A percentile compares a stretch with the other conserved stretches of the same genome.
Conservation (phyloP, 2,797 vertebrate species). For the Chromobotia macracanthus region DNA sequence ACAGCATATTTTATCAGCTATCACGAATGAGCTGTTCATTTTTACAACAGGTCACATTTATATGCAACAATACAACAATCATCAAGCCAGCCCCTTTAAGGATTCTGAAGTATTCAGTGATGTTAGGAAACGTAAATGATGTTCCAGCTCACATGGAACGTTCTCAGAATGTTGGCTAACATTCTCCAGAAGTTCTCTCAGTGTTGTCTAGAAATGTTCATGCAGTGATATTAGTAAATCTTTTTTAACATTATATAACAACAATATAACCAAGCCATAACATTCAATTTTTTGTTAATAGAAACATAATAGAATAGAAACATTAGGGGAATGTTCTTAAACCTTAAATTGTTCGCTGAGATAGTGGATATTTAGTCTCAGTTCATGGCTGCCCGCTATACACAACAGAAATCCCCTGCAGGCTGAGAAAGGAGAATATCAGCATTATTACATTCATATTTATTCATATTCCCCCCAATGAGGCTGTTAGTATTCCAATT, state of each 20-base stretch:
- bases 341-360: too few species aligned
- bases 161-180: too few species aligned
- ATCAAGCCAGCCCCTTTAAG: neutral
- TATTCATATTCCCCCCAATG: constrained; percentile 20
- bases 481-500: constrained; percentile 41
- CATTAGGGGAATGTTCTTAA: too few species aligned
- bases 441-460: constrained; percentile 26
- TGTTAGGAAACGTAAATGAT: too few species aligned
- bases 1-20: neutral
- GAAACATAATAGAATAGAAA: too few species aligned
- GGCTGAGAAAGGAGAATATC: constrained; percentile 9
- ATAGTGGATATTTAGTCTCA: neutral
- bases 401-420: neutral
- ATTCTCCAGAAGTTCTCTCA: too few species aligned
- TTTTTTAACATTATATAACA: too few species aligned
- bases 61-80: neutral
- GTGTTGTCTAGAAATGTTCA: too few species aligned
- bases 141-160: too few species aligned
- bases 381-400: neutral
- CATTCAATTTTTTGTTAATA: too few species aligned
- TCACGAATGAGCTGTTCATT: neutral
- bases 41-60: neutral
- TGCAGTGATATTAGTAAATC: too few species aligned
- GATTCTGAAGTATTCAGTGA: neutral
- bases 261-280: too few species aligned